These are phyloP conservation scores for Mycalesis mineus DNA, from an alignment of 2,888 invertebrate species.

Conservation along the genomic window DNA sequence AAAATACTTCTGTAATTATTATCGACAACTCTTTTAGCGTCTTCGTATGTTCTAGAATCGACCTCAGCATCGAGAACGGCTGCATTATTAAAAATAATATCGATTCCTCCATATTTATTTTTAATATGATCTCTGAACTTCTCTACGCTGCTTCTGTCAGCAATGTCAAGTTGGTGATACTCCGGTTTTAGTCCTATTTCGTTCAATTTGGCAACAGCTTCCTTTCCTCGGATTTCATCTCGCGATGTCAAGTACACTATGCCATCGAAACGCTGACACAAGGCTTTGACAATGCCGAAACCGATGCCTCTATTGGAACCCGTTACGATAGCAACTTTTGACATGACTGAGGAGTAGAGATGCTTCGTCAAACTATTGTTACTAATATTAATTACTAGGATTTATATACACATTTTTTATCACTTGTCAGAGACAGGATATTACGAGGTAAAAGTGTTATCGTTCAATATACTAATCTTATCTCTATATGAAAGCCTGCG, in stretches of 20 bases:
- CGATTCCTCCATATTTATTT: constrained; percentile 81
- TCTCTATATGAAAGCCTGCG: too few relatives aligned
- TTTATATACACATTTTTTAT: too few relatives aligned
- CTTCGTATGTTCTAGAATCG: constrained; percentile 36
- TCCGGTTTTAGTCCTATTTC: constrained; percentile 42
- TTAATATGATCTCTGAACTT: constrained; percentile 79
- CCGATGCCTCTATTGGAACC: constrained; percentile 83
- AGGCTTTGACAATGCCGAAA: constrained; percentile 75
- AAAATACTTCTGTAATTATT: constrained; percentile 84
- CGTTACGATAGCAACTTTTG: constrained; percentile 65
- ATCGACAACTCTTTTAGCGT: constrained; percentile 79
- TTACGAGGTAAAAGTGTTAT: background rate
- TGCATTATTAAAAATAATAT: constrained; percentile 87
- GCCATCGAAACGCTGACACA: constrained; percentile 80
- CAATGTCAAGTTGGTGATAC: constrained; percentile 84
- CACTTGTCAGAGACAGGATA: background rate
- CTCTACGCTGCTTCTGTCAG: constrained; percentile 71
- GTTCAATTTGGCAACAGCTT: constrained; percentile 42
- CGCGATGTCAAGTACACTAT: constrained; percentile 82
- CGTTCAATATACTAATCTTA: background rate
- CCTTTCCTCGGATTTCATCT: constrained; percentile 48
- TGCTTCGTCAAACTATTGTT: too few relatives aligned
- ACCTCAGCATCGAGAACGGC: constrained; percentile 71
- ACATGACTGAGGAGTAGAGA: constrained; percentile 28
- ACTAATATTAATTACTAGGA: background rate